Percentiles rank a stretch among this genome's conserved stretches.
These are phyloP conservation scores for Anoplius nigerrimus DNA, from an alignment of 2,888 invertebrate species.

Conservation along the genomic window DNA sequence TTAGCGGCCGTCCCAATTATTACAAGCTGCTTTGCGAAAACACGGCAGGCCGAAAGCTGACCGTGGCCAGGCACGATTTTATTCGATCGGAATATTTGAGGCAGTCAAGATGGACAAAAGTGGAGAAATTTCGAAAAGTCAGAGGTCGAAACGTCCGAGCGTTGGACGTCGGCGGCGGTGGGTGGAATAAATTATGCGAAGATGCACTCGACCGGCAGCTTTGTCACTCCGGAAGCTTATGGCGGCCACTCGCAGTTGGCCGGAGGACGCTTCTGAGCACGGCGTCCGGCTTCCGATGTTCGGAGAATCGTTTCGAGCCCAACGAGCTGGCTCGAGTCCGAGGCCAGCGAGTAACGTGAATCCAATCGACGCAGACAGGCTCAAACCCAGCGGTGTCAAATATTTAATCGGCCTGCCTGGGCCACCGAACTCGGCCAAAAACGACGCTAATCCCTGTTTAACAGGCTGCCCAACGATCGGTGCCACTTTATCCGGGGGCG, in stretches of 20 bases:
- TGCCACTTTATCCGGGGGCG: slow-evolving; percentile 28
- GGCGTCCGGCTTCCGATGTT: slow-evolving; percentile 28
- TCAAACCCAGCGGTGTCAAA: slow-evolving; percentile 47
- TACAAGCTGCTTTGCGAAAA: no score
- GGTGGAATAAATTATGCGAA: no score
- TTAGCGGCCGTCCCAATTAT: no score
- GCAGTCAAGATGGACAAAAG: no score
- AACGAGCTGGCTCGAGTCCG: slow-evolving; percentile 19
- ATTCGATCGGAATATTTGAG: no score
- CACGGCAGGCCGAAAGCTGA: no score
- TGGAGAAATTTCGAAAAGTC: no score
- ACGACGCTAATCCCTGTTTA: slow-evolving; percentile 55
- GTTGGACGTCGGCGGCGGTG: no score
- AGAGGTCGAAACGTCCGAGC: no score
- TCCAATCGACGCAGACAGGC: slow-evolving; percentile 48
- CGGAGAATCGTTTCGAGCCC: slow-evolving; percentile 36
- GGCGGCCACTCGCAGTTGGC: neutral
- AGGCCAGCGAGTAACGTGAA: slow-evolving; percentile 32
- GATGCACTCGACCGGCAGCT: no score
- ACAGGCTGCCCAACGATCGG: slow-evolving; percentile 47
- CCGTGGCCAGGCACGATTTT: no score
- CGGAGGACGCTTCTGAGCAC: slow-evolving; percentile 19
- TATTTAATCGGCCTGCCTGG: slow-evolving; percentile 47
- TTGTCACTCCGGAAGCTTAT: no score
- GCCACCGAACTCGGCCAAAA: slow-evolving; percentile 36